A percentile compares a stretch with the other conserved stretches of the same genome.
These are phyloP conservation scores for Crepidodera aurea DNA, from an alignment of 2,888 invertebrate species.

Conservation along the genomic window DNA sequence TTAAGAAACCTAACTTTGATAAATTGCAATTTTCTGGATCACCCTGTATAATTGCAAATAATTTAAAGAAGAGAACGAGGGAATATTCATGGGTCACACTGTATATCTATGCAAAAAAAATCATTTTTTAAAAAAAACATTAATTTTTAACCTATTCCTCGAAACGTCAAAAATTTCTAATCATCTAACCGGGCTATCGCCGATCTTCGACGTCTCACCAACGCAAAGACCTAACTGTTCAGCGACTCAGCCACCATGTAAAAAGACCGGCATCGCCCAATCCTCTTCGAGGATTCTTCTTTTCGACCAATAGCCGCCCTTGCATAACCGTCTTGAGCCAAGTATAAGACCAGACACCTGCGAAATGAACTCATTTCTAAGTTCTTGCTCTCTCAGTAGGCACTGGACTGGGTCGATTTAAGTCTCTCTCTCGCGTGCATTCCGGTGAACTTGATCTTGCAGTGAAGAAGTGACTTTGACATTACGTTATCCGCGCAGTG, in stretches of 20 bases:
- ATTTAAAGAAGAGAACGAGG: no score
- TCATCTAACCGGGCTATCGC: not conserved
- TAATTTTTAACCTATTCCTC: no score
- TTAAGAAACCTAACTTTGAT: no score
- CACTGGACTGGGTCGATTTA: constrained; percentile 26
- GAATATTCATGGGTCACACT: no score
- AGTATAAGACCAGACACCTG: constrained; percentile 59
- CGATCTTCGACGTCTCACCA: constrained; percentile 13
- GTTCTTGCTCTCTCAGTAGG: constrained; percentile 34
- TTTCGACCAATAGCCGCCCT: constrained; percentile 56
- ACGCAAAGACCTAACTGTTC: constrained; percentile 53
- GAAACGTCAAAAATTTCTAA: not conserved
- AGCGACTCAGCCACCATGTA: constrained; percentile 50
- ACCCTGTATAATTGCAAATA: no score
- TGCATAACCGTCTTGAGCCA: constrained; percentile 44
- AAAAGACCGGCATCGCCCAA: constrained; percentile 51
- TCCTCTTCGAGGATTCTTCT: constrained; percentile 51
- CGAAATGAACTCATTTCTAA: constrained; percentile 57
- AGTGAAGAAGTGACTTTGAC: constrained; percentile 48
- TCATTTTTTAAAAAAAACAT: no score
- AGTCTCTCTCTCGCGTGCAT: constrained; percentile 14
- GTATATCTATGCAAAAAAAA: no score
- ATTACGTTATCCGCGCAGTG: constrained; percentile 33
- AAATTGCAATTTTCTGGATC: no score
- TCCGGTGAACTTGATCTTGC: constrained; percentile 47